Base-by-base conservation (phyloP, 1,140 invertebrate species). In the Gonioctena quinquepunctata region DNA sequence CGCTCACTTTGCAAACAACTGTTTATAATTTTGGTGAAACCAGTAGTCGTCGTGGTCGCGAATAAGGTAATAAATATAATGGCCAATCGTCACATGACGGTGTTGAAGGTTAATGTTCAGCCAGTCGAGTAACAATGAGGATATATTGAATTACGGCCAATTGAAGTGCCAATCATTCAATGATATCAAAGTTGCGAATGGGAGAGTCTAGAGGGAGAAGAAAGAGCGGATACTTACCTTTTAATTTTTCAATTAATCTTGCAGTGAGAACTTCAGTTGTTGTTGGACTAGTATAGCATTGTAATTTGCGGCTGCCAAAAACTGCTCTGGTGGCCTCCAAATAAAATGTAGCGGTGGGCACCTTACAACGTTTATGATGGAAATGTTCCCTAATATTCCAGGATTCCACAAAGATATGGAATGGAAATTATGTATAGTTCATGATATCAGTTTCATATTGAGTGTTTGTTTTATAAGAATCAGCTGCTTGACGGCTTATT, bases 91-190 rank as follows among this genome's bases (percentile, higher is more conserved):
- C 67, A 23, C 3, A 59, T 16, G 56, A 25, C 56, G 16, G n/a
- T 59, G 56, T 59, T 71, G 69, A 71, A 71, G 69, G 70, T 71
- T 69, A 74, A 71, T 52, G 69, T 70, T 68, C 57, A 69, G 66
- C 66, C 28, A 63, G 13, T 73, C 60, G 42, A 54, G 54, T 54
- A 57, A 52, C 70, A 75, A 75, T 75, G 63, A 75, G 73, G 73
- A 75, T 75, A 73, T 68, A 67, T 69, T 70, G 62, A 63, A 75
- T 75, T 75, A 75, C 64, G 48, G 26, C 59, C 71, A 75, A 75
- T 75, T 75, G 73, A 27, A 48, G 57, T 27, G 56, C 57, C 71
- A 75, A 75, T 75, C 71, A 72, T 75, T 54, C 64, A 72, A 73
- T 71, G 69, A 70, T 67, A 50, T 28, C 33, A 42, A 42, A 42